Evolutionary conservation across 2,113 vertebrate species (phyloP), one percentile per base, ranked within the genome.

Genomic region (Nycticryphes semicollaris): DNA sequence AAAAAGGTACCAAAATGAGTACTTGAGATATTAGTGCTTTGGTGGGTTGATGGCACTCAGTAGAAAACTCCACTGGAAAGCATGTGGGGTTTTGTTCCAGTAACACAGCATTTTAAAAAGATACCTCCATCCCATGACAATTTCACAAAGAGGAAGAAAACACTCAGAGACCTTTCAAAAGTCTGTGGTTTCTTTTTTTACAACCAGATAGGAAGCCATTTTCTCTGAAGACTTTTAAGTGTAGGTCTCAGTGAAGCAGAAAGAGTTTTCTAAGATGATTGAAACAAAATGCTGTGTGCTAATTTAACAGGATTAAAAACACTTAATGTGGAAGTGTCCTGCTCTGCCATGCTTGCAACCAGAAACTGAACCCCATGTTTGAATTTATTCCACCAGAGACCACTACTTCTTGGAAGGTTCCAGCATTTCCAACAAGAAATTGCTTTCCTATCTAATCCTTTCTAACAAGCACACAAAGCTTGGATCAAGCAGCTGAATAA

Each of bases 231-330:
- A 69, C 45, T 87, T 62, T 13, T 8, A 48, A 92, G 59, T 39
- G 33, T 41, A 74, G 21, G 10, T 59, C 19, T 90, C 75, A 79
- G 27, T 77, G 62, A 91, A 94, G n/a, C 14, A 74, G 54, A 67
- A 92, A 89, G 21, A 43, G 31, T 39, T 62, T 74, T 81, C 56
- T n/a, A 78, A 82, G 12, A 87, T 63, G 25, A 91, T 1, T 62
- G 33, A 81, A 85, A 4, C 57, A 81, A 68, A 89, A 91, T 8
- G 22, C 30, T 53, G 18, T 45, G 24, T 80, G 37, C 48, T 78
- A 77, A 82, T 90, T 94, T 91, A 83, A 72, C 31, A 89, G 54
- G 14, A 90, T 33, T 92, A 83, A 87, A 89, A 86, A 9, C 28
- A 77, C 28, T 67, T 60, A 67, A 74, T 50, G 39, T 76, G 39